Evolutionary conservation across 2,888 invertebrate genomes (phyloP), one percentile per base, ranked within the genome.

Genomic region (Chironomus tentans): DNA sequence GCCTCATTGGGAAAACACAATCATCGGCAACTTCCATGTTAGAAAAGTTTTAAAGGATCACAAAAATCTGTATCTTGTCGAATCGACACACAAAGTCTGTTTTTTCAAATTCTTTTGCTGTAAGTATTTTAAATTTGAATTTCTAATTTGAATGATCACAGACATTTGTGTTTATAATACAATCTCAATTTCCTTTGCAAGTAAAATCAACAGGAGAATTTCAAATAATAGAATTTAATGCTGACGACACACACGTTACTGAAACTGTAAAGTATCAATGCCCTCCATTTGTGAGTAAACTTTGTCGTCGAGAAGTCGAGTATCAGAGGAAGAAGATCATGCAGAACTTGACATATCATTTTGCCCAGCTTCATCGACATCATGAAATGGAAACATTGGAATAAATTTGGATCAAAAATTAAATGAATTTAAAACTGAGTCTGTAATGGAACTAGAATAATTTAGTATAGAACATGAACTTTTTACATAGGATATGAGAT

Each of bases 241-340:
- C 78, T 10, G 77, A 78, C 4, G 85, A 86, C 78, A 87, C 88
- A 0, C 82, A 85, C 70, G 88, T 88, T 79, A 82, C 83, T 22
- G 91, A 91, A 82, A 82, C 80, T 1, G 83, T 89, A 13, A 82
- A 83, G 21, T 91, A 89, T 80, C 87, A 91, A 80, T 91, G 91
- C 79, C 90, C 91, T 2, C 83, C 86, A 10, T 80, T 88, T 4
- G 81, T 91, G 68, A 85, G 86, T 3, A 78, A 79, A 0, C 84
- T 88, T 76, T 91, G 91, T 79, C 82, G 83, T 65, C 84, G 85
- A 47, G 90, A 91, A 82, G 87, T 84, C 47, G 82, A 83, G 77
- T 83, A 79, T 78, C 84, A 84, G 77, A 80, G 84, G 0, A 81
- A 81, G 68, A 81, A 82, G 12, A 83, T 84, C 4, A 82, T 84